These are phyloP conservation scores for Cheilosia urbana DNA, from an alignment of 2,888 invertebrate genomes.

Conservation along the genomic window DNA sequence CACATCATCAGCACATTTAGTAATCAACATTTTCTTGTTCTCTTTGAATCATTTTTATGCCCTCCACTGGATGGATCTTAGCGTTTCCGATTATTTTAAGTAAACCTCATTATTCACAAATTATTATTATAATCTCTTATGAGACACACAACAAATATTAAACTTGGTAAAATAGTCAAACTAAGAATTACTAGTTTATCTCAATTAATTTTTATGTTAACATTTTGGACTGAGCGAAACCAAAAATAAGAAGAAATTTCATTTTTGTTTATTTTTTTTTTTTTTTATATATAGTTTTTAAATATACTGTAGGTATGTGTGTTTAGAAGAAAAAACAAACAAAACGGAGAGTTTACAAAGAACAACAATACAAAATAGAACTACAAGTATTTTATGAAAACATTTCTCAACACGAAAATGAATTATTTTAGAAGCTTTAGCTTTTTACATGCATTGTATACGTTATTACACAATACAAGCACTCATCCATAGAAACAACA, in stretches of 20 bases:
- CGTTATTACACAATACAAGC: conserved; percentile 29
- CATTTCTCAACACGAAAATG: conserved; percentile 49
- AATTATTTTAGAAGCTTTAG: conserved; percentile 72
- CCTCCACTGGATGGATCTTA: conserved; percentile 75
- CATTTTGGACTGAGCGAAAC: conserved; percentile 72
- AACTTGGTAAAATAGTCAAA: conserved; percentile 31
- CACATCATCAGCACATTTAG: conserved; percentile 41
- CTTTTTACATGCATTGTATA: conserved; percentile 66
- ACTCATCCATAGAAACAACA: conserved; percentile 28
- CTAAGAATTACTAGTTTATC: conserved; percentile 22
- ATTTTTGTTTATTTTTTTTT: conserved; percentile 28
- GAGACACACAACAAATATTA: conserved; percentile 2
- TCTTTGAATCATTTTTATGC: conserved; percentile 61
- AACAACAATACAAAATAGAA: conserved; percentile 27
- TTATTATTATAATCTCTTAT: conserved; percentile 19
- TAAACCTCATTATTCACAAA: conserved; percentile 73
- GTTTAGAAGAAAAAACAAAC: neutral
- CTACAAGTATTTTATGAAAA: conserved; percentile 54
- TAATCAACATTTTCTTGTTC: conserved; percentile 29
- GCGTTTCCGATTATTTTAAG: conserved; percentile 83
- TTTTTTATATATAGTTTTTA: conserved; percentile 21
- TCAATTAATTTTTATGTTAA: conserved; percentile 50
- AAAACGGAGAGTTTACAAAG: conserved; percentile 9
- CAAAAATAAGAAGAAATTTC: conserved; percentile 53
- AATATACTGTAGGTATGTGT: conserved; percentile 2